These are phyloP conservation scores for Drosophila hamatofila DNA, from an alignment of 2,888 invertebrate species.

Conservation along the genomic window DNA sequence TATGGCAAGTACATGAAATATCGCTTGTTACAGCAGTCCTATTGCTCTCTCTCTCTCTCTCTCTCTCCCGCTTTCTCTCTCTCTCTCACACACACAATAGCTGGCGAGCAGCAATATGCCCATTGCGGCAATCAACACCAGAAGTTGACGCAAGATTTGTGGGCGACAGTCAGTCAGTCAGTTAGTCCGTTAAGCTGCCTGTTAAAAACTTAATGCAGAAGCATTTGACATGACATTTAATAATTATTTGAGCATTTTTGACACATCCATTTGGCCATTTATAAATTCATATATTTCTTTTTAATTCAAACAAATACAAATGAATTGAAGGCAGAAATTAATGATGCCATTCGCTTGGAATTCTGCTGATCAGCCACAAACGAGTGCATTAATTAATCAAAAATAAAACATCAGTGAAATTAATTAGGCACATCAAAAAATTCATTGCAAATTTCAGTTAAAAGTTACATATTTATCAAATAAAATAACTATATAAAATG, in stretches of 20 bases:
- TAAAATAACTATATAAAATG: too few species aligned
- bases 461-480: background rate
- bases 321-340: slow-evolving; percentile 20
- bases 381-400: slow-evolving; percentile 43
- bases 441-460: background rate
- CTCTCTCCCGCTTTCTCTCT: background rate
- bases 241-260: slow-evolving; percentile 63
- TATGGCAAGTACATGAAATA: slow-evolving; percentile 80
- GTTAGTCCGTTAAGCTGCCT: slow-evolving; percentile 25
- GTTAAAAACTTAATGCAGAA: slow-evolving; percentile 48
- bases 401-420: slow-evolving; percentile 19
- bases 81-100: background rate
- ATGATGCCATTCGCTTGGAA: slow-evolving; percentile 13
- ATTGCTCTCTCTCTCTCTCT: slow-evolving; percentile 1
- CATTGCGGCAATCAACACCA: slow-evolving; percentile 76
- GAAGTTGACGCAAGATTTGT: slow-evolving; percentile 75
- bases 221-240: slow-evolving; percentile 61
- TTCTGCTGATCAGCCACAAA: slow-evolving; percentile 21
- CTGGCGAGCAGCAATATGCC: slow-evolving; percentile 42
- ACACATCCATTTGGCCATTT: slow-evolving; percentile 30
- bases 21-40: slow-evolving; percentile 68
- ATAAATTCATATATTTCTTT: slow-evolving; percentile 17
- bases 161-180: slow-evolving; percentile 26
- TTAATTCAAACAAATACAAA: slow-evolving; percentile 24
- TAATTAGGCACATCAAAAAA: slow-evolving; percentile 23